phyloP scores from a whole-genome alignment of 2,888 invertebrate genomes.

The Drosophila rubida region DNA sequence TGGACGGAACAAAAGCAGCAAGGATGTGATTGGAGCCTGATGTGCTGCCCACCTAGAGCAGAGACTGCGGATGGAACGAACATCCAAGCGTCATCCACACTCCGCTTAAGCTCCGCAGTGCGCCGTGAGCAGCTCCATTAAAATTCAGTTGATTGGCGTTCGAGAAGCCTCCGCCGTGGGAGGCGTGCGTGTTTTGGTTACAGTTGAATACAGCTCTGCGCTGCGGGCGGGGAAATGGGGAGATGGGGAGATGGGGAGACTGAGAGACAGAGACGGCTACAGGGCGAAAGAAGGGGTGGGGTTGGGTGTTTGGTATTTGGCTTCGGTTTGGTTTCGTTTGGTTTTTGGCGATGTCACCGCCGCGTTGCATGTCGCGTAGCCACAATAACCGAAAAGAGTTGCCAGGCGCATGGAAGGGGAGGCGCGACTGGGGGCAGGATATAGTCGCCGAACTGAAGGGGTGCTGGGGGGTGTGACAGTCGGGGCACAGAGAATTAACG shows the following conservation, averaged over 20 bases:
- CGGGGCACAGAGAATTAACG: conserved; percentile 68
- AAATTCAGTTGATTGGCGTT: conserved; percentile 56
- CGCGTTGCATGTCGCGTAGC: conserved; percentile 73
- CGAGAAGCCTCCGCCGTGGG: conserved; percentile 43
- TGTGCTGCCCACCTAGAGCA: no score
- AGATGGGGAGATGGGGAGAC: not conserved
- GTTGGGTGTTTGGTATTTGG: conserved; percentile 17
- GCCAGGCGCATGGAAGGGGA: conserved; percentile 2
- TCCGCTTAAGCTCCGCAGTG: not conserved
- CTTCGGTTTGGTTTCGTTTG: conserved; percentile 39
- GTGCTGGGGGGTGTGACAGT: not conserved
- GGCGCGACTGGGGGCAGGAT: not conserved
- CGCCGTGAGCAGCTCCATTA: conserved; percentile 22
- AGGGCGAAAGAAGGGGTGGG: not conserved
- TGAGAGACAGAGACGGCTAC: not conserved
- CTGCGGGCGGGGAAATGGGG: not conserved
- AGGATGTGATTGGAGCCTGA: not conserved
- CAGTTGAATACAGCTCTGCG: conserved; percentile 19
- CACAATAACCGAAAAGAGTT: conserved; percentile 62
- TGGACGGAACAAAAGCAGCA: no score
- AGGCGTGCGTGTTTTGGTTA: conserved; percentile 62
- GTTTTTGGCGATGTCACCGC: conserved; percentile 78
- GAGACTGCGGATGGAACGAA: no score
- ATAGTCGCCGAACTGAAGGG: not conserved
- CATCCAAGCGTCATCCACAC: no score